These are phyloP conservation scores for Pholis gunnellus DNA, from an alignment of 2,113 vertebrate species.

Conservation along the genomic window DNA sequence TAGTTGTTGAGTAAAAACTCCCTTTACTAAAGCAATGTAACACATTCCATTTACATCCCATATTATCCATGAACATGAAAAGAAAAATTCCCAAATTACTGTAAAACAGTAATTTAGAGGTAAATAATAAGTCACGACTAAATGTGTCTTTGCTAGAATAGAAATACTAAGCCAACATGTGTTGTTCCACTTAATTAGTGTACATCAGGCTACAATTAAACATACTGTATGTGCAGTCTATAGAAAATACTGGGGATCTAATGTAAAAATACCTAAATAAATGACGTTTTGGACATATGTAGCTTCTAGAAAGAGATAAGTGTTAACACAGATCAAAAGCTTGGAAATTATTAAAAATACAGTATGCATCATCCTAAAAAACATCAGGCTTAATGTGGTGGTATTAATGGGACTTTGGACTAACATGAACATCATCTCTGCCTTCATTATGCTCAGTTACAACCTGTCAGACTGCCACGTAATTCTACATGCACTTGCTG, in stretches of 20 bases:
- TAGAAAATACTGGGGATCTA: neutral
- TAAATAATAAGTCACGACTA: neutral
- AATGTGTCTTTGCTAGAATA: neutral
- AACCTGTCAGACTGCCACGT: neutral
- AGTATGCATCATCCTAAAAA: neutral
- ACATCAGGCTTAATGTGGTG: neutral
- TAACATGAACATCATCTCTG: neutral
- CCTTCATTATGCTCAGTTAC: neutral
- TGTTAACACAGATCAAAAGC: neutral
- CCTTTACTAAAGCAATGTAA: neutral
- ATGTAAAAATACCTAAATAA: neutral
- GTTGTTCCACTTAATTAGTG: neutral
- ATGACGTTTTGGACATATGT: neutral
- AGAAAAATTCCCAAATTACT: neutral
- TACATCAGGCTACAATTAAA: neutral
- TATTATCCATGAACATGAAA: neutral
- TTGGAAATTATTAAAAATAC: neutral
- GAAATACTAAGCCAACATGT: neutral
- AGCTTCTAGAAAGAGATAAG: neutral
- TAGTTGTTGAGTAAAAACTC: neutral
- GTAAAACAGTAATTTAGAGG: neutral
- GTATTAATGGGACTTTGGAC: neutral
- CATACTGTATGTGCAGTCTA: neutral
- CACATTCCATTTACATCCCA: neutral
- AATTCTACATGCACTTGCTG: neutral